These are phyloP conservation scores for Tenebrosternarchus preto DNA, from an alignment of 2,113 vertebrate genomes.

Conservation along the genomic window DNA sequence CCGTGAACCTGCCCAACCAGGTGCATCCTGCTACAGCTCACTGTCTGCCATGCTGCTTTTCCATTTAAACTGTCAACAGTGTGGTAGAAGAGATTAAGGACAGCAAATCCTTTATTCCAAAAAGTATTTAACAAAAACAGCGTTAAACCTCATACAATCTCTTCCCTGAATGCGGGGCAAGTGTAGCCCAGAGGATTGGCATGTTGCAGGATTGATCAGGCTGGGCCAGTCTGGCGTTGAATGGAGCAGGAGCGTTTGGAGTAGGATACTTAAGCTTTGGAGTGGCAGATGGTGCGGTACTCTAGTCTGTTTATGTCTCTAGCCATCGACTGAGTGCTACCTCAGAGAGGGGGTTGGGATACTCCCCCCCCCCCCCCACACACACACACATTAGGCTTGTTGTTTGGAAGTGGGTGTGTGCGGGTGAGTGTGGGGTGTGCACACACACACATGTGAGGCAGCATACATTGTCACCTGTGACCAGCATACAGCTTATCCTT, in stretches of 20 bases:
- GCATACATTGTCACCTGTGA: background rate
- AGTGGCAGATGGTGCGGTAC: conserved; percentile 51
- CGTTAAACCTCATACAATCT: background rate
- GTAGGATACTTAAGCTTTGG: conserved; percentile 57
- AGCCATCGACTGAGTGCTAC: conserved; percentile 3
- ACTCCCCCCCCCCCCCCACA: too few relatives aligned
- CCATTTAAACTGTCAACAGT: background rate
- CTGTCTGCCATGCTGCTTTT: background rate
- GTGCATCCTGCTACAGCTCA: conserved; percentile 1
- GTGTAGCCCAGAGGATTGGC: conserved; percentile 30
- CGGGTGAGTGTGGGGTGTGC: background rate
- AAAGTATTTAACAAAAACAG: too few relatives aligned
- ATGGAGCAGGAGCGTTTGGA: conserved; percentile 54
- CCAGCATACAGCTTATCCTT: background rate
- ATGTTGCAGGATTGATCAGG: conserved; percentile 29
- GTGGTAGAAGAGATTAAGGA: background rate
- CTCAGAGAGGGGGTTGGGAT: conserved; percentile 33
- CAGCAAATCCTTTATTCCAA: too few relatives aligned
- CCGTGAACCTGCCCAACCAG: conserved; percentile 7
- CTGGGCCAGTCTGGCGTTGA: conserved; percentile 25
- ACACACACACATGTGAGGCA: background rate
- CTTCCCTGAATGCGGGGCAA: background rate
- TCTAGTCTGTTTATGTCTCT: conserved; percentile 30
- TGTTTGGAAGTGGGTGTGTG: background rate
- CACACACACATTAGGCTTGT: conserved; percentile 18